These are phyloP conservation scores for Euzetes globulus DNA, from an alignment of 2,888 invertebrate species.

Conservation along the genomic window DNA sequence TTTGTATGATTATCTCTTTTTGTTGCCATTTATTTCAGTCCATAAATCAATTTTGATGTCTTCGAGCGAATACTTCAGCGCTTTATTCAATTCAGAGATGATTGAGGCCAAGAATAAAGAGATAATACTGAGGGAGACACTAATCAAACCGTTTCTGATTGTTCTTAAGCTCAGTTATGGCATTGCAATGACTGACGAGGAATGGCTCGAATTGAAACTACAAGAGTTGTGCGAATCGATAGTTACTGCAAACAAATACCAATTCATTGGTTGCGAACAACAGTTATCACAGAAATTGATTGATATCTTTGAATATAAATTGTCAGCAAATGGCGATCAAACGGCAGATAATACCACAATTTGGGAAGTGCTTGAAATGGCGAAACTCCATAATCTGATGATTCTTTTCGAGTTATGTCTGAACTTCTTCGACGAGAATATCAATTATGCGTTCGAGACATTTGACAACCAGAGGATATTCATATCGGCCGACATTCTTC, in stretches of 20 bases:
- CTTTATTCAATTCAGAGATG: conserved; percentile 23
- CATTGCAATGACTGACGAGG: not conserved
- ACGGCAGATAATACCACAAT: not conserved
- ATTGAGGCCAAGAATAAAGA: conserved; percentile 22
- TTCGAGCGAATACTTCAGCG: conserved; percentile 28
- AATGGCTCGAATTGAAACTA: conserved; percentile 17
- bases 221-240: conserved; percentile 18
- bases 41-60: conserved; percentile 19
- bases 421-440: conserved; percentile 7
- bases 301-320: not conserved
- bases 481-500: conserved; percentile 20
- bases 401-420: not conserved
- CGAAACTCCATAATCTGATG: conserved; percentile 23
- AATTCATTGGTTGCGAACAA: conserved; percentile 17
- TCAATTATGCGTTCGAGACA: not conserved
- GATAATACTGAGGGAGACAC: conserved; percentile 18
- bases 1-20: not conserved
- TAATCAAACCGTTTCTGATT: conserved; percentile 19
- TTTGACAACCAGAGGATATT: conserved; percentile 25
- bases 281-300: conserved; percentile 16
- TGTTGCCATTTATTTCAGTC: not conserved
- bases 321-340: not conserved
- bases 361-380: conserved; percentile 25
- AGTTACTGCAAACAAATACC: conserved; percentile 23
- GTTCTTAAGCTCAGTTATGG: conserved; percentile 15